Evolutionary conservation across 1,140 invertebrate genomes (phyloP).

Genomic region (Dendrolimus kikuchii): DNA sequence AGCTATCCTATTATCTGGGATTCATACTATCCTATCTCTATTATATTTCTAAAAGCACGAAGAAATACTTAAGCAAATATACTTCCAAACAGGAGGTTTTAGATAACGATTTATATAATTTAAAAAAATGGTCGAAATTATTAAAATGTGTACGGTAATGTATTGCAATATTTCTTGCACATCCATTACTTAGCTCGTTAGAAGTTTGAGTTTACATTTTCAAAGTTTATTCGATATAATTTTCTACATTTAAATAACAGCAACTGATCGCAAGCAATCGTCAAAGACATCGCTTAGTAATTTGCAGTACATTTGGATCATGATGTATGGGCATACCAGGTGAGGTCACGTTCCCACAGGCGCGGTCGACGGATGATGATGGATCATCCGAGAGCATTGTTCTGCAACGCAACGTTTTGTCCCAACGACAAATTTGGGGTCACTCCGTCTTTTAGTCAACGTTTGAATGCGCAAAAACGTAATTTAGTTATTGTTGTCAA

Average conservation of each 20-base stretch:
- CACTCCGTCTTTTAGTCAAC: slow-evolving; percentile 33
- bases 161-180: too few relatives aligned
- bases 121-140: too few relatives aligned
- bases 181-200: too few relatives aligned
- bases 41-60: too few relatives aligned
- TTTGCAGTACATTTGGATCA: slow-evolving; percentile 28
- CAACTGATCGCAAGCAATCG: slow-evolving; percentile 5
- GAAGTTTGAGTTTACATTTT: not conserved
- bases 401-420: slow-evolving; percentile 32
- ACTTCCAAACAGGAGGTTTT: too few relatives aligned
- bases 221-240: not conserved
- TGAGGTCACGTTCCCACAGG: slow-evolving; percentile 54
- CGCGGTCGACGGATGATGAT: slow-evolving; percentile 54
- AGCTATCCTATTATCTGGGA: too few relatives aligned
- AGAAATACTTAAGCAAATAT: too few relatives aligned
- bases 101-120: too few relatives aligned
- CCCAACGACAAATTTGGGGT: slow-evolving; percentile 59
- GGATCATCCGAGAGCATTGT: slow-evolving; percentile 54
- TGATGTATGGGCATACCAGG: slow-evolving; percentile 54
- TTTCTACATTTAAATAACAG: not conserved
- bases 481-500: slow-evolving; percentile 2
- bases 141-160: too few relatives aligned
- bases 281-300: slow-evolving; percentile 21
- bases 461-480: slow-evolving; percentile 16
- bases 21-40: too few relatives aligned